Evolutionary conservation across 2,888 invertebrate species (phyloP).

Genomic region (Colostygia pectinataria): DNA sequence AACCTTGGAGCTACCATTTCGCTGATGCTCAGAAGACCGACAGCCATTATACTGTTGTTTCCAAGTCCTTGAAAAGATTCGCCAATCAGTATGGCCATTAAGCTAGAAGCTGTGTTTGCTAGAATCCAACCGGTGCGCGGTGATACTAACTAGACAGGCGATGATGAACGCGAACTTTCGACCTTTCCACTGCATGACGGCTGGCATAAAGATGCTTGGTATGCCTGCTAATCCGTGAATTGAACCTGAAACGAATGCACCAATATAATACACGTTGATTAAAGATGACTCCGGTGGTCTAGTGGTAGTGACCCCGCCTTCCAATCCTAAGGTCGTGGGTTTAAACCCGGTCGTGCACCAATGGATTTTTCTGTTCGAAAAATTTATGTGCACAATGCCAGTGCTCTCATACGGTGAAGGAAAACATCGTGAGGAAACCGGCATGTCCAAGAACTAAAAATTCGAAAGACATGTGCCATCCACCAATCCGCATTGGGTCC

Average conservation of each 20-base stretch:
- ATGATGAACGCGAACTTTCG: constrained; percentile 35
- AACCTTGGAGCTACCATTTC: constrained; percentile 37
- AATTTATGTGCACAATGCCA: no score
- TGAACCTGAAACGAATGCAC: constrained; percentile 39
- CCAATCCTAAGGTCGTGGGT: no score
- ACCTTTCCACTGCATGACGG: constrained; percentile 39
- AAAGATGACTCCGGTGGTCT: no score
- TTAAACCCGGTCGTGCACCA: no score
- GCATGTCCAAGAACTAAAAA: no score
- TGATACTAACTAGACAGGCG: constrained; percentile 32
- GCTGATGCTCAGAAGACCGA: constrained; percentile 33
- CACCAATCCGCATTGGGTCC: no score
- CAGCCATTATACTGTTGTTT: constrained; percentile 30
- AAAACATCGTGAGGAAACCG: no score
- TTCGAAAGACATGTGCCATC: no score
- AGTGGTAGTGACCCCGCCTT: no score
- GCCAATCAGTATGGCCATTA: constrained; percentile 28
- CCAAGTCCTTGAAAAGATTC: constrained; percentile 39
- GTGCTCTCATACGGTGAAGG: no score
- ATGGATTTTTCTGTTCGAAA: no score
- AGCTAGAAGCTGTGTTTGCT: constrained; percentile 22
- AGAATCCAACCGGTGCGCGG: constrained; percentile 37
- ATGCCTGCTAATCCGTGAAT: constrained; percentile 39
- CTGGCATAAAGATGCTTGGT: constrained; percentile 35
- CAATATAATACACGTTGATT: no score